These are phyloP conservation scores for Spisula subtruncata DNA, from an alignment of 2,888 invertebrate genomes.

Conservation along the genomic window DNA sequence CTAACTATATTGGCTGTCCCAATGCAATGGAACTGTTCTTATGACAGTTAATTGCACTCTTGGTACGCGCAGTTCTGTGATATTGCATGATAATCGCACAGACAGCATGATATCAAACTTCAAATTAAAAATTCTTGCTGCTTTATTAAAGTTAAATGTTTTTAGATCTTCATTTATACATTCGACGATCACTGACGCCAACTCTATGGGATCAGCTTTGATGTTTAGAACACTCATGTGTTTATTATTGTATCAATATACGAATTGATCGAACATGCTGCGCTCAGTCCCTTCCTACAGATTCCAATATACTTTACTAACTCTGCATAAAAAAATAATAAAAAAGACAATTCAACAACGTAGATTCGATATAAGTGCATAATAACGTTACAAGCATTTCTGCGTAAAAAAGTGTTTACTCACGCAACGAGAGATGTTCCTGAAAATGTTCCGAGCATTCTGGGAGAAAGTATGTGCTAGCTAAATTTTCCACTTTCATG, in stretches of 20 bases:
- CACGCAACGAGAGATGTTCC: slow-evolving; percentile 25
- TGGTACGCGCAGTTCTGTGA: background rate
- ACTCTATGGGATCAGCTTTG: background rate
- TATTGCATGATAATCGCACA: background rate
- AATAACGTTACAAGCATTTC: no score
- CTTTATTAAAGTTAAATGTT: background rate
- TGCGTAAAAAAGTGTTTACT: no score
- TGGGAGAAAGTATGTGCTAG: background rate
- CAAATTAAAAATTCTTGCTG: background rate
- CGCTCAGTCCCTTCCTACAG: background rate
- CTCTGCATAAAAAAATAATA: no score
- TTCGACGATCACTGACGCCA: background rate
- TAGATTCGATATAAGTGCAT: no score
- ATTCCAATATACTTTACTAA: background rate
- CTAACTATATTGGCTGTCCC: no score
- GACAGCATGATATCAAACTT: no score
- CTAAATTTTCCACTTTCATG: slow-evolving; percentile 21
- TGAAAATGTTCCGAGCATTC: background rate
- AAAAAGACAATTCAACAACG: no score
- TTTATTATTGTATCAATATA: background rate
- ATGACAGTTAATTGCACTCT: no score
- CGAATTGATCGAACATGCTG: background rate
- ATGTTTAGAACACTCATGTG: background rate
- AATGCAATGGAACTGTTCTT: no score
- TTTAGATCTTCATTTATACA: background rate